phyloP scores from a whole-genome alignment of 1,140 invertebrate genomes.

The Trachelipus rathkii region DNA sequence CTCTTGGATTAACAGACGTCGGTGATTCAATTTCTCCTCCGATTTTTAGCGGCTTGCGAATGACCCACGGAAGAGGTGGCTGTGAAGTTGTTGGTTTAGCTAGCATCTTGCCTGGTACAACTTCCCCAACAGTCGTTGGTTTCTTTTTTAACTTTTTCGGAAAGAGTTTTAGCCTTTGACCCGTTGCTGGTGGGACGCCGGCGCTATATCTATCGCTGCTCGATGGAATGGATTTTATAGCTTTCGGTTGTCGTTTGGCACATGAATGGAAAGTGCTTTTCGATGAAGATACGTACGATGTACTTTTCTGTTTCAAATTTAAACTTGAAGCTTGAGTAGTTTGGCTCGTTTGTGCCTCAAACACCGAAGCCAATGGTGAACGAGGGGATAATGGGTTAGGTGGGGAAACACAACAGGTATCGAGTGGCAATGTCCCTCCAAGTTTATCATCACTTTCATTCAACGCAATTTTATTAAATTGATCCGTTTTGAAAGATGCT shows the following conservation, averaged over 20 bases:
- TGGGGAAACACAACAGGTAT: neutral
- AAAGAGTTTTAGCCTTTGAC: neutral
- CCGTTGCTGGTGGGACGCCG: neutral
- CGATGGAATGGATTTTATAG: neutral
- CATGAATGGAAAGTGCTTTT: slow-evolving; percentile 3
- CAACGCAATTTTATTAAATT: neutral
- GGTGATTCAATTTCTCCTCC: neutral
- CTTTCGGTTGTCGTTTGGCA: neutral
- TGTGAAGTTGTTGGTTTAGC: neutral
- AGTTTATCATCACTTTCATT: neutral
- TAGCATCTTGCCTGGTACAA: neutral
- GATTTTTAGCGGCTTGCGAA: neutral
- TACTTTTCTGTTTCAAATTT: neutral
- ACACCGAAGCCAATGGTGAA: neutral
- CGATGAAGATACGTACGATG: neutral
- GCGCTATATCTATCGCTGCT: neutral
- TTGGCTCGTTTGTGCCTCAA: neutral
- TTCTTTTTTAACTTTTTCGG: neutral
- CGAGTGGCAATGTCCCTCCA: neutral
- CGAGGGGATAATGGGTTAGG: neutral
- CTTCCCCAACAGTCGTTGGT: neutral
- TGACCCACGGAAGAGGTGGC: neutral
- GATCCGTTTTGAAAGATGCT: neutral
- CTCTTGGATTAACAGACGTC: neutral
- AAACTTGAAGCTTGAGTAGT: neutral